Percentiles rank a stretch among this genome's conserved stretches.
phyloP scores from a whole-genome alignment of 2,113 vertebrate genomes.

The Hystrix brachyura region DNA sequence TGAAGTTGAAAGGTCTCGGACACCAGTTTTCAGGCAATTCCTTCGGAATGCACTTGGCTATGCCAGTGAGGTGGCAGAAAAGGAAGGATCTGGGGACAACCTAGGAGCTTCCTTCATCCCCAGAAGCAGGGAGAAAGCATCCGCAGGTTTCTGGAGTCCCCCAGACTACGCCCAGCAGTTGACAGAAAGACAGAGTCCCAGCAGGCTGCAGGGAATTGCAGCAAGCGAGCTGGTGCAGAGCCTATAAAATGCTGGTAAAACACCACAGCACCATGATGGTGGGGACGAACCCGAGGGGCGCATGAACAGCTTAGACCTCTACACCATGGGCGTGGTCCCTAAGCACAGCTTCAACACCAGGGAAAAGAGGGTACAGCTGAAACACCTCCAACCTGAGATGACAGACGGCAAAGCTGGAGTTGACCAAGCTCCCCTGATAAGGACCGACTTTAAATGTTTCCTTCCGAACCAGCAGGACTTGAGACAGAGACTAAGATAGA shows the following conservation, averaged over 20 bases:
- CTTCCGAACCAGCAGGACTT: background rate
- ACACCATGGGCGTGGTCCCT: background rate
- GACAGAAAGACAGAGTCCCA: background rate
- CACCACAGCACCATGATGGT: background rate
- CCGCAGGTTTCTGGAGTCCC: background rate
- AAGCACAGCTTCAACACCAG: background rate
- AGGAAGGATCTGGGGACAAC: background rate
- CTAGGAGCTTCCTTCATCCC: background rate
- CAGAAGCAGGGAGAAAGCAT: rapidly evolving
- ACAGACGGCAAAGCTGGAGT: background rate
- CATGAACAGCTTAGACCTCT: background rate
- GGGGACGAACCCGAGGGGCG: background rate
- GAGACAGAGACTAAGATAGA: background rate
- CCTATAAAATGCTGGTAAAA: background rate
- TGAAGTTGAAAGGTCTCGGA: background rate
- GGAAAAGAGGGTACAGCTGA: background rate
- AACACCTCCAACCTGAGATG: background rate
- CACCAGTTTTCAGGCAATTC: background rate
- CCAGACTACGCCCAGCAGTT: background rate
- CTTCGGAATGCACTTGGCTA: background rate
- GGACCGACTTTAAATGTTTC: background rate
- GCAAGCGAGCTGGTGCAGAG: background rate
- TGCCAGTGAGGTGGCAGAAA: background rate
- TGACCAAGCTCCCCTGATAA: background rate
- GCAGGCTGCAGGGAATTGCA: background rate